These are phyloP conservation scores for Amia ocellicauda DNA, from an alignment of 2,113 vertebrate species.

Conservation along the genomic window DNA sequence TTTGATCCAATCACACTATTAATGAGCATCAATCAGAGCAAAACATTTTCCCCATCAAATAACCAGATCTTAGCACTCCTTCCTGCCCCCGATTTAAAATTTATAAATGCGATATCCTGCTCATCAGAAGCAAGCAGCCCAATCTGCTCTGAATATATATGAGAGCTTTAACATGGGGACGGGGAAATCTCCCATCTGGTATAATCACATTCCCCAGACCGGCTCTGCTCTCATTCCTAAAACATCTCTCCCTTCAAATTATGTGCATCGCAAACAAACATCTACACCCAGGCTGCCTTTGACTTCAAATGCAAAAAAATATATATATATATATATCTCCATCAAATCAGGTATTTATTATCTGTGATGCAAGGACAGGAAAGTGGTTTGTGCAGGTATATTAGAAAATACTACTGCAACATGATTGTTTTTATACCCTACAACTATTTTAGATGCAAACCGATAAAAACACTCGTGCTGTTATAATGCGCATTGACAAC, in stretches of 20 bases:
- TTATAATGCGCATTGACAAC: too few species aligned
- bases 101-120: conserved; percentile 86
- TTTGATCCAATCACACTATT: conserved; percentile 5
- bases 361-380: conserved; percentile 20
- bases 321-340: conserved; percentile 14
- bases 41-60: conserved; percentile 60
- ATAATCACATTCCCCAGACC: conserved; percentile 77
- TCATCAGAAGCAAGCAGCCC: conserved; percentile 78
- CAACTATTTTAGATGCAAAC: conserved; percentile 33
- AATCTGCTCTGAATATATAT: conserved; percentile 92
- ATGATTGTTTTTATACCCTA: conserved; percentile 30
- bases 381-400: conserved; percentile 19
- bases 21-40: conserved; percentile 19
- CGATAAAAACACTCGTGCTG: conserved; percentile 14
- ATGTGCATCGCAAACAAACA: conserved; percentile 81
- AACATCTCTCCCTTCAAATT: conserved; percentile 80
- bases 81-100: conserved; percentile 80
- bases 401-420: conserved; percentile 22
- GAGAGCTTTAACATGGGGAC: conserved; percentile 84
- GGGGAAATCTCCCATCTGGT: conserved; percentile 83
- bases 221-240: conserved; percentile 61
- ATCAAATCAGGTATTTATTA: conserved; percentile 35
- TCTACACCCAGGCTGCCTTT: conserved; percentile 26
- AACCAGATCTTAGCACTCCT: conserved; percentile 70
- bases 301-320: conserved; percentile 28